A percentile compares a stretch with the other conserved stretches of the same genome.
phyloP scores from a whole-genome alignment of 2,888 invertebrate genomes.

The Leptinotarsa peninsularis region DNA sequence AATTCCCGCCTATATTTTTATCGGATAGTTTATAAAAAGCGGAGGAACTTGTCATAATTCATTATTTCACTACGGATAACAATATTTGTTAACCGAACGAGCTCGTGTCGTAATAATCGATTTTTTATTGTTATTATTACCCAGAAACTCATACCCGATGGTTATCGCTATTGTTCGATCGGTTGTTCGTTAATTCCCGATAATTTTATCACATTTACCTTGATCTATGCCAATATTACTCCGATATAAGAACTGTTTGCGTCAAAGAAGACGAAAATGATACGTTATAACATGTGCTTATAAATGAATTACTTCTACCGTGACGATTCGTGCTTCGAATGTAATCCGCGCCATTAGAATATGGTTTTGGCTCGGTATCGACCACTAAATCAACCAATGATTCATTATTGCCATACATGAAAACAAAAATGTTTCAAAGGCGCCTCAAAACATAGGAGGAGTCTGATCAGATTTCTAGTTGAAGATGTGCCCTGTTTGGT shows the following conservation, averaged over 20 bases:
- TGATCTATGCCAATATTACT: conserved; percentile 39
- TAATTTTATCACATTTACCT: conserved; percentile 31
- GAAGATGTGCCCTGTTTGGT: neutral
- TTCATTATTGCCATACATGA: conserved; percentile 18
- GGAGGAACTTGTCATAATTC: too few relatives aligned
- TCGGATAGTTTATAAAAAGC: too few relatives aligned
- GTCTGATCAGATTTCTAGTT: neutral
- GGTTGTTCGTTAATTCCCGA: conserved; percentile 13
- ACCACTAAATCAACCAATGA: conserved; percentile 28
- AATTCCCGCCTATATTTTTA: too few relatives aligned
- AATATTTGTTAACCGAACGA: neutral
- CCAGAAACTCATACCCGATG: neutral
- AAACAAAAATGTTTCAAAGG: neutral
- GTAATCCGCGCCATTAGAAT: conserved; percentile 16
- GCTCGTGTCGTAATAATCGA: conserved; percentile 5
- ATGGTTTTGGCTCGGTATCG: conserved; percentile 31
- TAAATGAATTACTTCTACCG: conserved; percentile 31
- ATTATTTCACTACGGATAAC: neutral
- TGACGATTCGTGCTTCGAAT: conserved; percentile 24
- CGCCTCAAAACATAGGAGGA: neutral
- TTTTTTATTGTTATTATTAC: conserved; percentile 17
- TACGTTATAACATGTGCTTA: conserved; percentile 35
- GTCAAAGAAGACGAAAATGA: conserved; percentile 37
- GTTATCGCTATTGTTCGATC: conserved; percentile 18
- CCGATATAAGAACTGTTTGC: conserved; percentile 37